These are phyloP conservation scores for Amphimallon solstitiale DNA, from an alignment of 2,888 invertebrate species.

Conservation along the genomic window DNA sequence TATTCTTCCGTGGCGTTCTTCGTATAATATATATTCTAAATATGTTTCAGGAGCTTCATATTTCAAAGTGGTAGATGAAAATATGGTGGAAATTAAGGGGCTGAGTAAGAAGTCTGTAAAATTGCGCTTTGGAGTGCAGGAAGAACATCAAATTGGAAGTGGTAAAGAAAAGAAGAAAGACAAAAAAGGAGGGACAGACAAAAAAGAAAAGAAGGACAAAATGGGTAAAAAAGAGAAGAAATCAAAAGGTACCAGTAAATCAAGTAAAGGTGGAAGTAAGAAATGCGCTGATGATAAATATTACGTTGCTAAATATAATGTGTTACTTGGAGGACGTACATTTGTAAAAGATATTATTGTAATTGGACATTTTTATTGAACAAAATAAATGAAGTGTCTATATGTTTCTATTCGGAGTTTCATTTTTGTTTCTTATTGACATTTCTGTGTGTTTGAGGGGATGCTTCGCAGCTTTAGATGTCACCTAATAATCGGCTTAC, in stretches of 20 bases:
- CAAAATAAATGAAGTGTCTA: neutral
- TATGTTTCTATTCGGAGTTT: neutral
- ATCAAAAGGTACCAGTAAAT: slow-evolving; percentile 15
- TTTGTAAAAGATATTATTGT: slow-evolving; percentile 50
- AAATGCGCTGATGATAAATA: slow-evolving; percentile 31
- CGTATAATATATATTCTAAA: neutral
- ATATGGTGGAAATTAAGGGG: slow-evolving; percentile 19
- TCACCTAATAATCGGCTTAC: too few species aligned
- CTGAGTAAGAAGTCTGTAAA: slow-evolving; percentile 36
- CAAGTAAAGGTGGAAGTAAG: slow-evolving; percentile 20
- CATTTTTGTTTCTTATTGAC: slow-evolving; percentile 3
- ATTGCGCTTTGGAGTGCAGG: slow-evolving; percentile 39
- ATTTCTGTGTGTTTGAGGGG: too few species aligned
- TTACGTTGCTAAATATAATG: slow-evolving; percentile 49
- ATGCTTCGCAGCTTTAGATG: too few species aligned
- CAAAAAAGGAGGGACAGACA: neutral
- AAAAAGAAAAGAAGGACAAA: slow-evolving; percentile 36
- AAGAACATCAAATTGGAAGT: slow-evolving; percentile 5
- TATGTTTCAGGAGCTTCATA: slow-evolving; percentile 40
- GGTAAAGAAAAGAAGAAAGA: neutral
- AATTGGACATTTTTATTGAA: slow-evolving; percentile 43
- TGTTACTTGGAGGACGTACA: slow-evolving; percentile 44
- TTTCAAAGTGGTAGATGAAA: slow-evolving; percentile 40
- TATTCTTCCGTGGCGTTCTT: neutral
- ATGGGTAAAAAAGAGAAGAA: slow-evolving; percentile 33